Evolutionary conservation across 2,888 invertebrate genomes (phyloP).

Genomic region (Phyto melanocephala): DNA sequence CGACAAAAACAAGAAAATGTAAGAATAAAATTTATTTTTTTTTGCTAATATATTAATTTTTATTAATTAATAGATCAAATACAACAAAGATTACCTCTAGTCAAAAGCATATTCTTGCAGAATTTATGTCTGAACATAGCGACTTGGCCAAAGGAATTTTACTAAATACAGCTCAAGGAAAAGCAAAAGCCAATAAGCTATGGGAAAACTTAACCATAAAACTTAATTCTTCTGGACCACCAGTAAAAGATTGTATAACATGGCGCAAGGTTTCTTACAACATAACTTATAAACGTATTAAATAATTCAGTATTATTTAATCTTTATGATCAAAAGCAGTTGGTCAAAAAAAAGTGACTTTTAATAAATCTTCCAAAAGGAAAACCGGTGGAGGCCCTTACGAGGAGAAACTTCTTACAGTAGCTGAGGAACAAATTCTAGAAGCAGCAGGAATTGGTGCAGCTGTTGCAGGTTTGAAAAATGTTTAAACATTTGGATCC

Average conservation of each 20-base stretch:
- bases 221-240: neutral
- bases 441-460: no score
- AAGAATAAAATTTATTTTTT: neutral
- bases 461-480: no score
- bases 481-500: no score
- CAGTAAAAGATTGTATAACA: neutral
- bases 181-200: neutral
- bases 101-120: neutral
- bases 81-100: neutral
- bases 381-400: no score
- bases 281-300: neutral
- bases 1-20: neutral
- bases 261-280: neutral
- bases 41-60: neutral
- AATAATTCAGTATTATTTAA: neutral
- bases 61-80: neutral
- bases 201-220: neutral
- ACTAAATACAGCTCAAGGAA: neutral
- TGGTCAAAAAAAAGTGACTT: neutral
- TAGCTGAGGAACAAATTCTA: no score
- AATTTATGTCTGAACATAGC: neutral
- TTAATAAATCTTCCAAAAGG: neutral
- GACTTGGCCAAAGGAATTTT: constrained; percentile 5
- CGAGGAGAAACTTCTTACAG: no score
- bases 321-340: neutral